phyloP scores from a whole-genome alignment of 2,888 invertebrate genomes.

The Campaea margaritaria region DNA sequence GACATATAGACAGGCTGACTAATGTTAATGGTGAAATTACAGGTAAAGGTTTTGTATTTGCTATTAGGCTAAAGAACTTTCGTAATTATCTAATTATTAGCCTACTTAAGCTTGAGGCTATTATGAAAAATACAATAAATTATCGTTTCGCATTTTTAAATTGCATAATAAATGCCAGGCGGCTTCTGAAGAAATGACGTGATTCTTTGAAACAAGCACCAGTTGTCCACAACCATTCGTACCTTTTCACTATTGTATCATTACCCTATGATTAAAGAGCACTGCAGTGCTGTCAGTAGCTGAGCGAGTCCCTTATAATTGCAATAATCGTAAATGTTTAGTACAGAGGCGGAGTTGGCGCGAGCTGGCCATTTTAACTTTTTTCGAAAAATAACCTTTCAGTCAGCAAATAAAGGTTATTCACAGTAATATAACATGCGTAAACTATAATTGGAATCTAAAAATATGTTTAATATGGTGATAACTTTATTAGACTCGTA shows the following conservation, averaged over 20 bases:
- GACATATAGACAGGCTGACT: too few species aligned
- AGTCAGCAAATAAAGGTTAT: constrained; percentile 36
- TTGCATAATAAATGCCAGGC: neutral
- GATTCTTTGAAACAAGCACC: neutral
- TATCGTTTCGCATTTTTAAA: too few species aligned
- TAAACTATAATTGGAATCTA: constrained; percentile 31
- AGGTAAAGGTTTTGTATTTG: too few species aligned
- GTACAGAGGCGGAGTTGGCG: constrained; percentile 37
- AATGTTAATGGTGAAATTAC: too few species aligned
- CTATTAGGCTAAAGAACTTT: too few species aligned
- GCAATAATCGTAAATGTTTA: constrained; percentile 54
- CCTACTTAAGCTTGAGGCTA: too few species aligned
- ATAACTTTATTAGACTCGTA: constrained; percentile 27
- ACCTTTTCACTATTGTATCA: constrained; percentile 14
- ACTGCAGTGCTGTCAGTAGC: constrained; percentile 25
- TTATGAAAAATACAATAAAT: too few species aligned
- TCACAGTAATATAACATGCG: constrained; percentile 21
- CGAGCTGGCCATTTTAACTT: constrained; percentile 45
- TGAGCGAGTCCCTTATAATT: constrained; percentile 43
- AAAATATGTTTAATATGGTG: constrained; percentile 23
- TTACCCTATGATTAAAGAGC: constrained; percentile 35
- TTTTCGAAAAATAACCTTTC: constrained; percentile 28
- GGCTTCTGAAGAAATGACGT: neutral
- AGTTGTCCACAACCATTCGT: constrained; percentile 1
- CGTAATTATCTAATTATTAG: too few species aligned